Conservation (phyloP, 1,140 invertebrate genomes). For the Asbolus verrucosus region DNA sequence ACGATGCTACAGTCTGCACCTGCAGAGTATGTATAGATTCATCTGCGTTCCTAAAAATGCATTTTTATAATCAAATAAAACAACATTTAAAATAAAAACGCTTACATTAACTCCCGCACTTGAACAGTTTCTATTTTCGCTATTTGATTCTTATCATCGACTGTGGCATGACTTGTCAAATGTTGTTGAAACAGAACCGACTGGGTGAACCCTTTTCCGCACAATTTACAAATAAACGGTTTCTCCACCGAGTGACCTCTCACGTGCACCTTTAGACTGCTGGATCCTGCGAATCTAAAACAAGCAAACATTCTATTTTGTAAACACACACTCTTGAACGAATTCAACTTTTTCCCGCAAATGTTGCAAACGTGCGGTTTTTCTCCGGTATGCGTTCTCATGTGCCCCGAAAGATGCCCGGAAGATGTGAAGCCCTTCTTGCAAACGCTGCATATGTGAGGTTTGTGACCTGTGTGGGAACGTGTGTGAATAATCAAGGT, state of each 20-base stretch:
- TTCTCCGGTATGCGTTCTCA: constrained; percentile 62
- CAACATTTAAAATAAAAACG: too few relatives aligned
- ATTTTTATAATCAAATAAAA: too few relatives aligned
- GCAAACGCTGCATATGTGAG: constrained; percentile 65
- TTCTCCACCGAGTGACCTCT: constrained; percentile 71
- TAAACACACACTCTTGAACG: not conserved
- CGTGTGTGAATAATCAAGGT: constrained; percentile 65
- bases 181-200: constrained; percentile 72
- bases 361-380: constrained; percentile 59
- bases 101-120: constrained; percentile 63
- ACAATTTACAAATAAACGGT: constrained; percentile 85
- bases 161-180: constrained; percentile 67
- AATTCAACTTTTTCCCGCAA: constrained; percentile 61
- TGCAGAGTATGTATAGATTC: too few relatives aligned
- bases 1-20: too few relatives aligned
- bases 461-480: constrained; percentile 66
- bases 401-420: constrained; percentile 61
- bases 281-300: constrained; percentile 62
- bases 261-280: constrained; percentile 63
- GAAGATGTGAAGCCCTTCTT: constrained; percentile 63
- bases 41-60: too few relatives aligned
- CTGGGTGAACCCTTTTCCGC: constrained; percentile 79
- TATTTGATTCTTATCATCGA: constrained; percentile 52
- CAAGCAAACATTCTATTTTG: constrained; percentile 21
- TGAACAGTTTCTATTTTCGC: constrained; percentile 62